Conservation (phyloP, 2,797 vertebrate species). For the Amazona finschi region DNA sequence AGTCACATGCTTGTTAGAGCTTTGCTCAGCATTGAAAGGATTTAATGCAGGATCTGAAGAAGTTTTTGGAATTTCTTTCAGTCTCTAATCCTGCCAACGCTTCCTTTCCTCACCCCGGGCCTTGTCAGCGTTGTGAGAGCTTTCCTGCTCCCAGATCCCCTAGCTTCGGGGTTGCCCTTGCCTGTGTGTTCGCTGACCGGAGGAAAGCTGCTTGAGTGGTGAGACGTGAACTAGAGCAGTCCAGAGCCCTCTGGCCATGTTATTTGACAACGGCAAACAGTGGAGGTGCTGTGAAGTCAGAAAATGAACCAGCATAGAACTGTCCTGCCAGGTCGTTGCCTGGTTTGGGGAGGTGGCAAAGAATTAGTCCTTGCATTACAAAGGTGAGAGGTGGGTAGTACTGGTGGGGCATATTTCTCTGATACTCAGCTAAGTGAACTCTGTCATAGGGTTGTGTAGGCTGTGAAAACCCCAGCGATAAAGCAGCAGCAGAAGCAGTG, state of each 20-base stretch:
- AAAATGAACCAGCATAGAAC: fast-evolving
- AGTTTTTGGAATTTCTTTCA: conserved; percentile 11
- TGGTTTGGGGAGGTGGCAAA: neutral
- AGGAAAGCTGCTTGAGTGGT: fast-evolving
- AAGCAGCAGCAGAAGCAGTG: neutral
- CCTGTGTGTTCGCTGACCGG: fast-evolving
- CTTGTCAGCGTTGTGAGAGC: neutral
- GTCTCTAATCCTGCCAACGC: neutral
- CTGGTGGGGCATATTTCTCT: neutral
- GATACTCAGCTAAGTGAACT: neutral
- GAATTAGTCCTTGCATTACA: neutral
- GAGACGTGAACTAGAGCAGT: fast-evolving
- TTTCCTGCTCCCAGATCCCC: neutral
- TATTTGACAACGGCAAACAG: neutral
- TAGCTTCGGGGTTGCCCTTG: neutral
- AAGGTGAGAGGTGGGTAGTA: neutral
- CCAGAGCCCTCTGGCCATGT: fast-evolving
- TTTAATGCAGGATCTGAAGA: conserved; percentile 10
- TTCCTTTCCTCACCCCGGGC: neutral
- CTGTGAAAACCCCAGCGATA: neutral
- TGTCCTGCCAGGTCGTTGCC: neutral
- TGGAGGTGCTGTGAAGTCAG: neutral
- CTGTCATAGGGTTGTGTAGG: fast-evolving
- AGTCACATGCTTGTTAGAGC: conserved; percentile 38
- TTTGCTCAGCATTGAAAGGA: neutral